phyloP scores from a whole-genome alignment of 2,888 invertebrate genomes.

The Protodeltote pygarga region DNA sequence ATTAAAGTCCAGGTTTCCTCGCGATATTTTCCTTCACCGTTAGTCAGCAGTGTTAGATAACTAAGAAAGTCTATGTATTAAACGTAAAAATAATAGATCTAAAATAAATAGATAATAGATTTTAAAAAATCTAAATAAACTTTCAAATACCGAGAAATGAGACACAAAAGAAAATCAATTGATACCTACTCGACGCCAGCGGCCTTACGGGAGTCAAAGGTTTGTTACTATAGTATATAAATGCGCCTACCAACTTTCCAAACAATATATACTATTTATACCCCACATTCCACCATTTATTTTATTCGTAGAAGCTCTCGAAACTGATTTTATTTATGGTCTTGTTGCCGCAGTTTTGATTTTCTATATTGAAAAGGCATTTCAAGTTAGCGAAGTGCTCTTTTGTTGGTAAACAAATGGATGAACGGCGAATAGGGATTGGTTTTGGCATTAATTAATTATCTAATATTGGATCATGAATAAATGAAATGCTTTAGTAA shows the following conservation, averaged over 20 bases:
- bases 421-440: conserved; percentile 23
- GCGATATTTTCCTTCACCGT: too few species aligned
- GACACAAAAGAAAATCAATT: too few species aligned
- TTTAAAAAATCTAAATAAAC: too few species aligned
- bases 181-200: too few species aligned
- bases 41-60: too few species aligned
- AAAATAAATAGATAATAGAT: too few species aligned
- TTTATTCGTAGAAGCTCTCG: conserved; percentile 7
- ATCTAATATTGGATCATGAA: conserved; percentile 42
- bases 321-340: conserved; percentile 64
- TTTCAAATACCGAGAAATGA: too few species aligned
- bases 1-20: too few species aligned
- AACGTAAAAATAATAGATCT: too few species aligned
- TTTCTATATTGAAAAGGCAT: conserved; percentile 67
- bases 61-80: too few species aligned
- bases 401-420: conserved; percentile 59
- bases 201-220: too few species aligned
- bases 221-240: too few species aligned
- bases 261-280: conserved; percentile 6
- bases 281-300: conserved; percentile 8
- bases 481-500: conserved; percentile 11
- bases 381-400: conserved; percentile 45
- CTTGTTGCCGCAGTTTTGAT: conserved; percentile 57
- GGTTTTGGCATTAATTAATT: conserved; percentile 64
- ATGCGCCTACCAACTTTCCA: conserved; percentile 6